Evolutionary conservation across 2,888 invertebrate genomes (phyloP).

Genomic region (Adela reaumurella): DNA sequence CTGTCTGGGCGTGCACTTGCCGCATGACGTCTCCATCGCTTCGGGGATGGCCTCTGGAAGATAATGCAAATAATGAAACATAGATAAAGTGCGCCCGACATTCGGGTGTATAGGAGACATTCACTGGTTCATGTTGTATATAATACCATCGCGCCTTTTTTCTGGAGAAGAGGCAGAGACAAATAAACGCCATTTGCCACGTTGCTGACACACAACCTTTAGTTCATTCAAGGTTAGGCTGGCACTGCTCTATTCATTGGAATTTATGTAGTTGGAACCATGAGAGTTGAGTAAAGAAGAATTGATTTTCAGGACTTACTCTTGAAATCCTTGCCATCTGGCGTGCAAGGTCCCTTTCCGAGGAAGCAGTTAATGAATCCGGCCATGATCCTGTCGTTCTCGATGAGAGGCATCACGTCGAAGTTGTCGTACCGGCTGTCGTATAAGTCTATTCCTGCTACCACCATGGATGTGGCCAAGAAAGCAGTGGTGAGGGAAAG

Average conservation of each 20-base stretch:
- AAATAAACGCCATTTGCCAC: too few species aligned
- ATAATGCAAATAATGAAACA: too few species aligned
- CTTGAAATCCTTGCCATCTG: constrained; percentile 70
- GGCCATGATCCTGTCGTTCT: constrained; percentile 63
- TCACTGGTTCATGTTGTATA: too few species aligned
- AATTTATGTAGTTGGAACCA: too few species aligned
- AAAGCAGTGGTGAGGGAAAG: constrained; percentile 14
- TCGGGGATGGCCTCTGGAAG: constrained; percentile 66
- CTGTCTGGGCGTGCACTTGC: constrained; percentile 65
- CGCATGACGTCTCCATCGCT: constrained; percentile 64
- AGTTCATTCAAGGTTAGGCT: too few species aligned
- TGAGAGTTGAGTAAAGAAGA: too few species aligned
- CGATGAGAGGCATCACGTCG: constrained; percentile 64
- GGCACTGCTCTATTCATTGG: too few species aligned
- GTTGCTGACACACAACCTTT: too few species aligned
- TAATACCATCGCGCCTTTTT: too few species aligned
- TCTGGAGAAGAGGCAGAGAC: too few species aligned
- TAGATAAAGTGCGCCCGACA: too few species aligned
- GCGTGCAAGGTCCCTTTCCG: constrained; percentile 63
- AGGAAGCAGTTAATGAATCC: constrained; percentile 69
- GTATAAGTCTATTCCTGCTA: constrained; percentile 49
- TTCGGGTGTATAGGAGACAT: too few species aligned
- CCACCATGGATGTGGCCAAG: constrained; percentile 13
- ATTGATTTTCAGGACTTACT: constrained; percentile 54
- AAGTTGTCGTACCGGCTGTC: constrained; percentile 68